Evolutionary conservation across 2,888 invertebrate genomes (phyloP).

Genomic region (Ophion obscuratus): DNA sequence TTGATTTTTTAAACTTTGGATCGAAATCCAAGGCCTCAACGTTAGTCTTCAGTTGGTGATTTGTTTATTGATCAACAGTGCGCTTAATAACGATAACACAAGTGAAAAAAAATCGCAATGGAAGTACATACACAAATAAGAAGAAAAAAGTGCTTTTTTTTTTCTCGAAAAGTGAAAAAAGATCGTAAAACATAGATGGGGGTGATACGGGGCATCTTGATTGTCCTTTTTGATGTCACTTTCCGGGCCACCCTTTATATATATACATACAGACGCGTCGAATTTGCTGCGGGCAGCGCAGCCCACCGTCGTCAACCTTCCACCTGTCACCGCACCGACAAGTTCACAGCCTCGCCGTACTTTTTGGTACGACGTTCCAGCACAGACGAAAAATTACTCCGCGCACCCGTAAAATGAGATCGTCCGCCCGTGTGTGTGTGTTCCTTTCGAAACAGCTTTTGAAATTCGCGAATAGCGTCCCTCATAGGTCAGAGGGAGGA

Average conservation of each 20-base stretch:
- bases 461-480: conserved; percentile 18
- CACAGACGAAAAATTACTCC: conserved; percentile 53
- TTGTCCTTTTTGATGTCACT: neutral
- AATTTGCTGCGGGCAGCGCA: conserved; percentile 47
- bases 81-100: too few species aligned
- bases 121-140: too few species aligned
- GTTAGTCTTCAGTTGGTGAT: too few species aligned
- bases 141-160: neutral
- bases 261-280: conserved; percentile 38
- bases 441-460: conserved; percentile 44
- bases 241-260: neutral
- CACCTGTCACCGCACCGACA: conserved; percentile 28
- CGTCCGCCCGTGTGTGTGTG: conserved; percentile 13
- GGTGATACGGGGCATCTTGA: neutral
- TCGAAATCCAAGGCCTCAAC: too few species aligned
- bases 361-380: conserved; percentile 5
- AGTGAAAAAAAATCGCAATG: too few species aligned
- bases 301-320: conserved; percentile 37
- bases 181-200: neutral
- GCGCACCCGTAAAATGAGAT: conserved; percentile 56
- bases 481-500: conserved; percentile 14
- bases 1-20: too few species aligned
- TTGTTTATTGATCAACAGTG: too few species aligned
- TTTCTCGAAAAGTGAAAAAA: neutral
- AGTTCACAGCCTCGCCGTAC: conserved; percentile 11